Evolutionary conservation across 2,113 vertebrate species (phyloP).

Genomic region (Myrmecophaga tridactyla): DNA sequence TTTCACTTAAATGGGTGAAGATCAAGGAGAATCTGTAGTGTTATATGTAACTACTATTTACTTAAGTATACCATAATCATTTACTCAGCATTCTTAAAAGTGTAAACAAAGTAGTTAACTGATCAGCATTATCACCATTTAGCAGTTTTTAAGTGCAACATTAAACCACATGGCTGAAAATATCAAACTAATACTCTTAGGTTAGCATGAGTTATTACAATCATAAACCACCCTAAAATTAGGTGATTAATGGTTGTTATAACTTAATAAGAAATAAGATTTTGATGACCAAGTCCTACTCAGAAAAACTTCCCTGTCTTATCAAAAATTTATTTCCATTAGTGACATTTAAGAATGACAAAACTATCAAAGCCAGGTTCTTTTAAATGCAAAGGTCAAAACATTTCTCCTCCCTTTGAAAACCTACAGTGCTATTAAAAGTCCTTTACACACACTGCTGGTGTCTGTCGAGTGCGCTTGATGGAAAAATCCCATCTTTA

Average conservation of each 20-base stretch:
- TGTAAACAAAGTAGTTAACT: background rate
- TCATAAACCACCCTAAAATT: background rate
- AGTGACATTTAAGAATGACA: conserved; percentile 26
- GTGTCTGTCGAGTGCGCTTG: background rate
- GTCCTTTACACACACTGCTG: background rate
- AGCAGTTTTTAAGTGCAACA: background rate
- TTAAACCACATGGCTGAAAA: background rate
- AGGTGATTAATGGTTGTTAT: background rate
- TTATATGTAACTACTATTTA: background rate
- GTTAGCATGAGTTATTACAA: background rate
- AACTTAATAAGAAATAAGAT: background rate
- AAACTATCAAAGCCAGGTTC: background rate
- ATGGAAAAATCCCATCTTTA: background rate
- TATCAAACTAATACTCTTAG: background rate
- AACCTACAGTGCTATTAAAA: background rate
- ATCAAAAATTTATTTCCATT: conserved; percentile 23
- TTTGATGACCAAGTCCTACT: background rate
- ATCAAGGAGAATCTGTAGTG: background rate
- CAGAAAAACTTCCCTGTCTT: background rate
- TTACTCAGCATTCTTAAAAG: background rate
- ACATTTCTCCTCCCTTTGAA: background rate
- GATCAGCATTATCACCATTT: background rate
- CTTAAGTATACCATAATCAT: background rate
- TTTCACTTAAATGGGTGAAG: background rate
- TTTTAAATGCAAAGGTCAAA: conserved; percentile 33